These are phyloP conservation scores for Paguma larvata DNA, from an alignment of 2,797 vertebrate species.

Conservation along the genomic window DNA sequence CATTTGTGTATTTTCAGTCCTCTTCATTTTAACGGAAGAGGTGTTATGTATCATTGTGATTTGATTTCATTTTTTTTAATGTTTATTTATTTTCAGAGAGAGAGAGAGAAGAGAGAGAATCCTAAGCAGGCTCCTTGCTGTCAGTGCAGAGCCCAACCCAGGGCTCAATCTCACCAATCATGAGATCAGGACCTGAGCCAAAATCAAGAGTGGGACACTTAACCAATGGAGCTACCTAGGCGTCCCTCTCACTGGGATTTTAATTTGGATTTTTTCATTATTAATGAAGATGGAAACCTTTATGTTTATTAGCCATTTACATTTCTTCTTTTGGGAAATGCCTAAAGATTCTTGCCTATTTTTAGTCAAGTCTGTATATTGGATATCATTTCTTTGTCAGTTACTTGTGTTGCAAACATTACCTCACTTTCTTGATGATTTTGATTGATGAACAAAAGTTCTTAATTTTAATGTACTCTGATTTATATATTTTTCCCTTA, in stretches of 20 bases:
- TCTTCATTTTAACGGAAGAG: not conserved
- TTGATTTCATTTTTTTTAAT: slow-evolving; percentile 18
- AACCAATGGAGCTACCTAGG: too few relatives aligned
- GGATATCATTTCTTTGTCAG: not conserved
- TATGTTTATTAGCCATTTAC: not conserved
- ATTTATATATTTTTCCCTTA: not conserved
- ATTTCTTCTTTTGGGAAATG: slow-evolving; percentile 31
- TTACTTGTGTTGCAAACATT: not conserved
- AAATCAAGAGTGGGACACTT: too few relatives aligned
- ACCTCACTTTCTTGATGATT: not conserved
- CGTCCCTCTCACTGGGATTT: not conserved
- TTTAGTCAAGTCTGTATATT: slow-evolving; percentile 22
- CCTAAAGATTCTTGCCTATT: slow-evolving; percentile 13
- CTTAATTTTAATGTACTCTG: slow-evolving; percentile 13
- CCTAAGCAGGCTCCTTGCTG: too few relatives aligned
- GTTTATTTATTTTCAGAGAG: too few relatives aligned
- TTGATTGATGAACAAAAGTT: not conserved
- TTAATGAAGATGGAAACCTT: not conserved
- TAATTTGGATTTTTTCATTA: slow-evolving; percentile 39
- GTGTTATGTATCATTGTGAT: not conserved
- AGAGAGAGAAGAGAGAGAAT: too few relatives aligned
- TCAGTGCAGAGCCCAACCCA: too few relatives aligned
- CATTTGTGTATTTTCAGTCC: not conserved
- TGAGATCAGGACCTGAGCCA: too few relatives aligned
- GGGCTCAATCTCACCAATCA: too few relatives aligned